phyloP scores from a whole-genome alignment of 1,140 invertebrate species.

The Penaeus japonicus region DNA sequence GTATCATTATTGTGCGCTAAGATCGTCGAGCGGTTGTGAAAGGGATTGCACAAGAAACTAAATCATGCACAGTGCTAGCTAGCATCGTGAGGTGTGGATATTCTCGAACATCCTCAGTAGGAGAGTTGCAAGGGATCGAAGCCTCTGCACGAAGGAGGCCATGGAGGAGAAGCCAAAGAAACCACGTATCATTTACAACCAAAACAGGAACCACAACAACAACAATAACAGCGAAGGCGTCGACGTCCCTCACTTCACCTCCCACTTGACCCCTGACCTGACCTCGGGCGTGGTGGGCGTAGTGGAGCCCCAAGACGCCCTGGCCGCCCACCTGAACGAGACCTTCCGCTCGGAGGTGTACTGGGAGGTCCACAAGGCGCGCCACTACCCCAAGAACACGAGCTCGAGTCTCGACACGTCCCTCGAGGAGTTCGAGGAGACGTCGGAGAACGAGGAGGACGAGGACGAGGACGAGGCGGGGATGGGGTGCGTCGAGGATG shows the following conservation, averaged over 20 bases:
- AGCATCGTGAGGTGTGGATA: too few relatives aligned
- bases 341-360: conserved; percentile 12
- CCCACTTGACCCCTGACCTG: not conserved
- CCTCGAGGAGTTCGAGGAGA: not conserved
- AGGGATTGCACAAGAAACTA: too few relatives aligned
- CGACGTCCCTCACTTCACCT: not conserved
- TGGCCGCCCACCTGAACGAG: conserved; percentile 25
- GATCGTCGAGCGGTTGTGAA: too few relatives aligned
- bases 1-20: too few relatives aligned
- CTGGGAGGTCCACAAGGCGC: conserved; percentile 15
- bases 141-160: not conserved
- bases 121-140: too few relatives aligned
- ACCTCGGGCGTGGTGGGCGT: not conserved
- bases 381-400: not conserved
- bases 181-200: not conserved
- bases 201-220: not conserved
- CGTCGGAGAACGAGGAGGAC: not conserved
- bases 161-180: not conserved
- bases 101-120: too few relatives aligned
- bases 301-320: not conserved
- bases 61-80: too few relatives aligned
- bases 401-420: not conserved
- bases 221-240: not conserved
- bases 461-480: not conserved
- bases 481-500: not conserved